These are phyloP conservation scores for Arrhamphus sclerolepis DNA, from an alignment of 2,797 vertebrate species.

Conservation along the genomic window DNA sequence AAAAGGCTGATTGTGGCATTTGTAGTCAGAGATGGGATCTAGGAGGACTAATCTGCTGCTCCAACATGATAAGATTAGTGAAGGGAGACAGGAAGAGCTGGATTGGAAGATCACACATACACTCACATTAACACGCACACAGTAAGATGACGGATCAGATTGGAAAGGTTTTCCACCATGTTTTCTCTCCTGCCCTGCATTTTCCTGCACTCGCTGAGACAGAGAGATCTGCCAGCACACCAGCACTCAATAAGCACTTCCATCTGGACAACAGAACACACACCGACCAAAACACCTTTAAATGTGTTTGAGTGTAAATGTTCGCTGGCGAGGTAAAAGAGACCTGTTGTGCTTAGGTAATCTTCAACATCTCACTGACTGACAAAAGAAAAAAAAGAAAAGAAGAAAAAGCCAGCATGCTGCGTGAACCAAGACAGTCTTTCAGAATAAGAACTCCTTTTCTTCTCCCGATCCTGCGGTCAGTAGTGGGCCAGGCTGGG, in stretches of 20 bases:
- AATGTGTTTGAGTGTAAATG: conserved; percentile 35
- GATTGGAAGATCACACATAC: conserved; percentile 66
- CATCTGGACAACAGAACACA: conserved; percentile 73
- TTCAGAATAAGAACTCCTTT: conserved; percentile 70
- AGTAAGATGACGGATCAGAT: conserved; percentile 75
- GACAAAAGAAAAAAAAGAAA: conserved; percentile 72
- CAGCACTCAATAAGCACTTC: conserved; percentile 77
- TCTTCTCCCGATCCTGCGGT: conserved; percentile 60
- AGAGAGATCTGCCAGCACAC: conserved; percentile 74
- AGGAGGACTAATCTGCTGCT: conserved; percentile 80
- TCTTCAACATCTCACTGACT: conserved; percentile 70
- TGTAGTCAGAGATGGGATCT: conserved; percentile 74
- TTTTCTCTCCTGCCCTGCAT: conserved; percentile 51
- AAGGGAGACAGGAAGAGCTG: conserved; percentile 72
- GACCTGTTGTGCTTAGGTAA: conserved; percentile 71
- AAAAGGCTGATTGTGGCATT: conserved; percentile 78
- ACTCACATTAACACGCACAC: conserved; percentile 44
- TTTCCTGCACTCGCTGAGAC: conserved; percentile 59
- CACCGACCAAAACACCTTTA: conserved; percentile 9
- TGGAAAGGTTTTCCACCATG: conserved; percentile 75
- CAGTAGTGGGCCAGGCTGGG: conserved; percentile 51
- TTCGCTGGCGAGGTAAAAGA: conserved; percentile 59
- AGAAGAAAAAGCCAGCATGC: conserved; percentile 68
- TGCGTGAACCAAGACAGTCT: conserved; percentile 59
- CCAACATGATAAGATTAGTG: conserved; percentile 82